phyloP scores from a whole-genome alignment of 2,888 invertebrate species.

The Omphaloscelis lunosa region DNA sequence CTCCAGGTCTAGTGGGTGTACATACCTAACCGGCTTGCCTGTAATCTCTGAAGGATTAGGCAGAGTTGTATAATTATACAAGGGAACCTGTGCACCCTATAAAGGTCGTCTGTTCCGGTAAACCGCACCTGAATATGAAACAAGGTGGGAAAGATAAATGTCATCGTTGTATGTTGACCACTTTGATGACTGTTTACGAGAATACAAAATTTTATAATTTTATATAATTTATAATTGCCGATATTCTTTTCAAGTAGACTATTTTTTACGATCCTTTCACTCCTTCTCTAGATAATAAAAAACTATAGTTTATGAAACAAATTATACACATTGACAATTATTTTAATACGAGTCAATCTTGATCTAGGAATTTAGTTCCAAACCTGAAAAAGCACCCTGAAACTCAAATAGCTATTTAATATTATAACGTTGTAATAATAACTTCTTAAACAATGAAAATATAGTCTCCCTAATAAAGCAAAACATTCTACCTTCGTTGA shows the following conservation, averaged over 20 bases:
- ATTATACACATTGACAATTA: background rate
- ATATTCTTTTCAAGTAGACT: background rate
- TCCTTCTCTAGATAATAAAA: background rate
- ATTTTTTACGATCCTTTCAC: background rate
- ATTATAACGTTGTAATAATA: constrained; percentile 29
- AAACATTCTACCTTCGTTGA: constrained; percentile 50
- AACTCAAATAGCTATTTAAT: constrained; percentile 21
- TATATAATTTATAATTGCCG: no score
- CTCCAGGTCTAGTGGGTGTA: constrained; percentile 1
- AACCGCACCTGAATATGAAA: constrained; percentile 22
- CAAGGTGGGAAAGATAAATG: constrained; percentile 31
- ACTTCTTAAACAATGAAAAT: constrained; percentile 45
- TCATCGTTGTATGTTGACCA: background rate
- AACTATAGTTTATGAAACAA: background rate
- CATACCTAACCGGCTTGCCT: constrained; percentile 5
- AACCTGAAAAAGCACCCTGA: background rate
- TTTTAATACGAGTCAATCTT: constrained; percentile 1
- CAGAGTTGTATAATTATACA: constrained; percentile 15
- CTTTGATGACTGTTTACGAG: background rate
- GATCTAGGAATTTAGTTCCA: background rate
- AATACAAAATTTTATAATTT: no score
- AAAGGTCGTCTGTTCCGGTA: constrained; percentile 25
- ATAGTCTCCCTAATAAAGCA: constrained; percentile 36
- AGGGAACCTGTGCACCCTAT: background rate
- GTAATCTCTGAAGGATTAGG: constrained; percentile 43